These are phyloP conservation scores for Drosophila melanocephala DNA, from an alignment of 2,888 invertebrate genomes.

Conservation along the genomic window DNA sequence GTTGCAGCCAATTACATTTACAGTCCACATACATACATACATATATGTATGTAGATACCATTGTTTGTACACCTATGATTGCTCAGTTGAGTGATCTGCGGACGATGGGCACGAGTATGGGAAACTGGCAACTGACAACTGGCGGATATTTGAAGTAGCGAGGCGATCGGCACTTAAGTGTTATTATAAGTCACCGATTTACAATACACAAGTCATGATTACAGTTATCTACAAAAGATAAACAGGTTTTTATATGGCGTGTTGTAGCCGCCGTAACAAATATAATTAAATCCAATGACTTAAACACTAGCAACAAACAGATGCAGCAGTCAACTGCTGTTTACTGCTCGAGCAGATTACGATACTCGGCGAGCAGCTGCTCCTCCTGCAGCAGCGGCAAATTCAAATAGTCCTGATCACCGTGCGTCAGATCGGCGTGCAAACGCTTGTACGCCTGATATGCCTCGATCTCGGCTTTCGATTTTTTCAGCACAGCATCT, in stretches of 20 bases:
- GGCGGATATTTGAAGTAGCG: constrained; percentile 3
- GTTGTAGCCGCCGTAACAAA: constrained; percentile 25
- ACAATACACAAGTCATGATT: constrained; percentile 66
- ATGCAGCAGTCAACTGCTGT: not conserved
- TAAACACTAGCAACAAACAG: constrained; percentile 15
- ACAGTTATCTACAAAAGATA: constrained; percentile 46
- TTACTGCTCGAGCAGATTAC: constrained; percentile 86
- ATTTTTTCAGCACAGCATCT: constrained; percentile 65
- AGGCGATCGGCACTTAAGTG: constrained; percentile 51
- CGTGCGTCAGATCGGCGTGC: constrained; percentile 86
- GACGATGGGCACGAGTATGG: not conserved
- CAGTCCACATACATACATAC: not conserved
- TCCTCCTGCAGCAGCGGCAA: constrained; percentile 90
- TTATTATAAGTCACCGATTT: constrained; percentile 61
- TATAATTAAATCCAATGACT: constrained; percentile 32
- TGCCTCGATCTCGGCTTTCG: constrained; percentile 75
- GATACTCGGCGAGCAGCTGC: constrained; percentile 89
- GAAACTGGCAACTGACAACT: not conserved
- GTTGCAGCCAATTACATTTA: constrained; percentile 4
- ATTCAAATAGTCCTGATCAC: constrained; percentile 92
- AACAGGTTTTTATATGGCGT: constrained; percentile 59
- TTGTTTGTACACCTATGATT: not conserved
- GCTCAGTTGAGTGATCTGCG: constrained; percentile 17
- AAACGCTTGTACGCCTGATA: constrained; percentile 87
- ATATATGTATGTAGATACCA: not conserved